Base-by-base conservation (phyloP, 2,113 vertebrate genomes). In the Tamias sibiricus region DNA sequence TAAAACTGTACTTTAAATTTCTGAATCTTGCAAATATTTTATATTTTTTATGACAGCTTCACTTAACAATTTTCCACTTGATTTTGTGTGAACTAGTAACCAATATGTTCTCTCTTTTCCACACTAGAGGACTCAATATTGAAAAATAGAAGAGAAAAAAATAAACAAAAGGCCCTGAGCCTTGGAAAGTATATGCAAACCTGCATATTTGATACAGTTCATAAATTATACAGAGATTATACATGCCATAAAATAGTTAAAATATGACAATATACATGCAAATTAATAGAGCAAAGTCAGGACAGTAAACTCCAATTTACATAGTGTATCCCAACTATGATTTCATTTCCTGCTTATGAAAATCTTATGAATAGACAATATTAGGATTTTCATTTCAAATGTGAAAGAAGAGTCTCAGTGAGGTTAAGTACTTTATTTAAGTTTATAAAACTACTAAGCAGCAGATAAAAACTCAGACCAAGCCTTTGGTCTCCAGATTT, bases 311-410 rank as follows among this genome's bases (percentile, higher is more conserved):
- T 84, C 8, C 0, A 14, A 40, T 74, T 81, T 75, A 1, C 49
- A 9, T 2, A 30, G 4, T 35, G 0, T 2, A 62, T 14, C 17
- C 16, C 16, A 91, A 47, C 1, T 2, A 11, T n/a, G 19, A 68
- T 68, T 92, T 72, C 10, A 32, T 68, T 93, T 42, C 9, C 1
- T 54, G 16, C 17, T 83, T 83, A 49, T 32, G 28, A 54, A 1
- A 62, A 44, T 87, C 17, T 8, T 40, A 1, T 54, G 40, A 77
- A 2, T 20, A 54, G 26, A 74, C n/a, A 20, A 1, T 71, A 19
- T 76, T 59, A 40, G 35, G 54, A 64, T 22, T 37, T 26, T 1
- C 11, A 68, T 82, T 90, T 85, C 30, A 68, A 42, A 26, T 83
- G 9, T 57, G 22, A 59, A 87, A n/a, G 40, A 76, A 59, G 3